Conservation (phyloP, 2,888 invertebrate species). For the Tiphia femorata region DNA sequence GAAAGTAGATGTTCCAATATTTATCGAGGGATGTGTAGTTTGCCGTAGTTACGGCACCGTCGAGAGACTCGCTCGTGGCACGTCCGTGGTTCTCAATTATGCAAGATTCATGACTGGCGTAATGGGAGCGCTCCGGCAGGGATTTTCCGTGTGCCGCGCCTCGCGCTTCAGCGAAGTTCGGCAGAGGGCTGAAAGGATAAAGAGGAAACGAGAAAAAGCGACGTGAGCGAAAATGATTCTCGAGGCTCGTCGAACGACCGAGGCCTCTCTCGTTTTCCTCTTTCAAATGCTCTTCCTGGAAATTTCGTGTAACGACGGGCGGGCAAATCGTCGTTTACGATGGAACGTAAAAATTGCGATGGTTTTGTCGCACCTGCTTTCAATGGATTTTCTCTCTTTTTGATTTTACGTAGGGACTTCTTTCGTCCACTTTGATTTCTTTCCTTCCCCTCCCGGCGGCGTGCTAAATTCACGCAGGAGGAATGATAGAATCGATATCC, state of each 20-base stretch:
- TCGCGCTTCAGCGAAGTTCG: neutral
- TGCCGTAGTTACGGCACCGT: slow-evolving; percentile 23
- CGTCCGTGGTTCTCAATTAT: slow-evolving; percentile 34
- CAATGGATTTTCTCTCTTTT: no score
- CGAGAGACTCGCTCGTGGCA: slow-evolving; percentile 18
- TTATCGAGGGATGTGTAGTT: slow-evolving; percentile 33
- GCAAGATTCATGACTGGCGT: slow-evolving; percentile 23
- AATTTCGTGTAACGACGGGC: neutral
- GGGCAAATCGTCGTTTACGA: neutral
- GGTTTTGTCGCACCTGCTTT: neutral
- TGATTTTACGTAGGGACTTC: no score
- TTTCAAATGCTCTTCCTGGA: no score
- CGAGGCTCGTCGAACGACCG: no score
- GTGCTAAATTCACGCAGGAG: slow-evolving; percentile 37
- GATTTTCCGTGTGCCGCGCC: slow-evolving; percentile 21
- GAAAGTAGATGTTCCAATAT: slow-evolving; percentile 34
- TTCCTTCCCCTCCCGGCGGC: no score
- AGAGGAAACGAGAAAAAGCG: no score
- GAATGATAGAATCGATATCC: slow-evolving; percentile 48
- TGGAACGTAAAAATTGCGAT: neutral
- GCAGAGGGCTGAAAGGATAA: no score
- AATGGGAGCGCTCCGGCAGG: slow-evolving; percentile 14
- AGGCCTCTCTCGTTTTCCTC: no score
- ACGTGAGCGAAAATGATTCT: no score
- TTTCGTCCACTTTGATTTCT: neutral